Evolutionary conservation across 2,113 vertebrate species (phyloP).

Genomic region (Trochalopteron elliotii): DNA sequence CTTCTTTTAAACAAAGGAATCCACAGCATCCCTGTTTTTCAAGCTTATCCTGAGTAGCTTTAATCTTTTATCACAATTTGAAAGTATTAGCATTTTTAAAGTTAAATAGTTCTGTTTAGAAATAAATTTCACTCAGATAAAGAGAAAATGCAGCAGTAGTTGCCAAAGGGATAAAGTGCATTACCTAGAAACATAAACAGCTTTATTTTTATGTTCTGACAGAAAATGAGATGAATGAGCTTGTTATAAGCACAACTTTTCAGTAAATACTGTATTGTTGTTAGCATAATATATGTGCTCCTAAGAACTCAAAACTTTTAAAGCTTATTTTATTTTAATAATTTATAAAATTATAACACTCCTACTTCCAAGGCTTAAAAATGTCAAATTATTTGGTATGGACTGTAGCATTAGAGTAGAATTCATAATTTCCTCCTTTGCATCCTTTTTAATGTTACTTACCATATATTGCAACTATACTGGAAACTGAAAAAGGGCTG

Average conservation of each 20-base stretch:
- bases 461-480: not conserved
- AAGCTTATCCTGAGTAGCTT: not conserved
- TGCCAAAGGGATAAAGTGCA: not conserved
- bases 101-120: not conserved
- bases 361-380: not conserved
- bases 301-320: not conserved
- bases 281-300: not conserved
- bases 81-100: not conserved
- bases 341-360: not conserved
- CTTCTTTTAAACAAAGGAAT: not conserved
- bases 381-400: not conserved
- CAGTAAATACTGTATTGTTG: not conserved
- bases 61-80: not conserved
- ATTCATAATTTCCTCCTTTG: not conserved
- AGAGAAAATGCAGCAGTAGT: not conserved
- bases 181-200: not conserved
- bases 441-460: not conserved
- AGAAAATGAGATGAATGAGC: not conserved
- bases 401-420: not conserved
- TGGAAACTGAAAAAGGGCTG: not conserved
- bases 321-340: not conserved
- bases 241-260: not conserved
- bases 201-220: not conserved
- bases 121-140: not conserved
- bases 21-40: not conserved